phyloP scores from a whole-genome alignment of 2,797 vertebrate species.

The Zenarchopterus dispar region DNA sequence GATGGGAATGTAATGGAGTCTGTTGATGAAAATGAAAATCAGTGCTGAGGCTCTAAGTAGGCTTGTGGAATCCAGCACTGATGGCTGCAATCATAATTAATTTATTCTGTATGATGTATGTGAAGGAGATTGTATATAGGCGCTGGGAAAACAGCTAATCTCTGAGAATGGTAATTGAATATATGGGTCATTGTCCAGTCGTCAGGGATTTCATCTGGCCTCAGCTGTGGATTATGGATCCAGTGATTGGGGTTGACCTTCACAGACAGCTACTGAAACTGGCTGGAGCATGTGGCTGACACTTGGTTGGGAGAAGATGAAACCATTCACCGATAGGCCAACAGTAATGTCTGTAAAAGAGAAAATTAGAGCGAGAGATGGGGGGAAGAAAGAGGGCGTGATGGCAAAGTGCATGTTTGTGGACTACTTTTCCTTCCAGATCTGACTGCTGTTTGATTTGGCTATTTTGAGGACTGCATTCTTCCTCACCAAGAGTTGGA shows the following conservation, averaged over 20 bases:
- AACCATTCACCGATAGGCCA: too few species aligned
- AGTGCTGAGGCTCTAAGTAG: conserved; percentile 16
- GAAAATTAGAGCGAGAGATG: too few species aligned
- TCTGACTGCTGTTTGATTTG: too few species aligned
- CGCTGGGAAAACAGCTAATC: conserved; percentile 34
- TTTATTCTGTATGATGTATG: conserved; percentile 40
- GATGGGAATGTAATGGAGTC: conserved; percentile 41
- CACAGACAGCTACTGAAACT: neutral
- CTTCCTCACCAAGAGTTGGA: too few species aligned
- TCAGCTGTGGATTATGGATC: conserved; percentile 21
- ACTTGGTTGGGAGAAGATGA: too few species aligned
- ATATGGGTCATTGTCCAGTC: conserved; percentile 59
- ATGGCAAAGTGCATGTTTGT: too few species aligned
- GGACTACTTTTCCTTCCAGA: too few species aligned
- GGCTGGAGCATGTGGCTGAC: too few species aligned
- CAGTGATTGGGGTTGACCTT: conserved; percentile 38
- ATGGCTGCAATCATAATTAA: conserved; percentile 35
- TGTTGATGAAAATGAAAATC: conserved; percentile 50
- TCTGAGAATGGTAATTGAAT: conserved; percentile 57
- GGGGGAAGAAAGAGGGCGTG: too few species aligned
- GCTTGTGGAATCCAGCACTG: conserved; percentile 18
- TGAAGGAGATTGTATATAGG: conserved; percentile 21
- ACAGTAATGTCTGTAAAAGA: too few species aligned
- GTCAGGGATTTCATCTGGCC: conserved; percentile 56
- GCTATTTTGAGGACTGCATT: too few species aligned